phyloP scores from a whole-genome alignment of 1,140 invertebrate genomes.

The Euschistus heros region DNA sequence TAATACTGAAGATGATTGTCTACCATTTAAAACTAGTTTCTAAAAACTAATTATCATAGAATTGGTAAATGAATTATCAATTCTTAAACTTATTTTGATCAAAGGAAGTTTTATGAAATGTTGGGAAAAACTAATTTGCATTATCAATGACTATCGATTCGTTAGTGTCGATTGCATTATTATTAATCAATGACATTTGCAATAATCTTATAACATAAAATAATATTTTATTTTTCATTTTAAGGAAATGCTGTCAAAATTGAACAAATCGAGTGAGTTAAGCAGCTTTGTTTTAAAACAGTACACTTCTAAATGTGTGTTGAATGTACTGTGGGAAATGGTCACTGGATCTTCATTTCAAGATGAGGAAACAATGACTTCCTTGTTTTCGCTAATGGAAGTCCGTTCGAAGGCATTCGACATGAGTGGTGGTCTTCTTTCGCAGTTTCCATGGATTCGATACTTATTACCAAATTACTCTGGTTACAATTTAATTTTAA shows the following conservation, averaged over 20 bases:
- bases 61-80: too few relatives aligned
- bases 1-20: too few relatives aligned
- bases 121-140: too few relatives aligned
- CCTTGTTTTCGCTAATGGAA: constrained; percentile 51
- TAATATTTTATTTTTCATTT: not conserved
- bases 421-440: constrained; percentile 54
- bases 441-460: constrained; percentile 57
- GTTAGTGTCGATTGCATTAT: too few relatives aligned
- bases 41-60: too few relatives aligned
- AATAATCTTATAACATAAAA: too few relatives aligned
- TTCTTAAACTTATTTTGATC: too few relatives aligned
- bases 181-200: too few relatives aligned
- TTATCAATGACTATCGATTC: too few relatives aligned
- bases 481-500: constrained; percentile 44
- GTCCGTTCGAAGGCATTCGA: constrained; percentile 52
- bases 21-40: too few relatives aligned
- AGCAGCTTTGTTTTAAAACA: constrained; percentile 5
- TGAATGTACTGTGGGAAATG: constrained; percentile 66
- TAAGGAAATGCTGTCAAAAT: constrained; percentile 17
- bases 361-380: constrained; percentile 36
- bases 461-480: constrained; percentile 51
- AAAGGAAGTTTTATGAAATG: too few relatives aligned
- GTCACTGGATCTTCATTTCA: constrained; percentile 49
- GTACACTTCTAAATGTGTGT: constrained; percentile 41
- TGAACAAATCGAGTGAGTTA: constrained; percentile 11